phyloP scores from a whole-genome alignment of 2,888 invertebrate species.

The Monopis laevigella region DNA sequence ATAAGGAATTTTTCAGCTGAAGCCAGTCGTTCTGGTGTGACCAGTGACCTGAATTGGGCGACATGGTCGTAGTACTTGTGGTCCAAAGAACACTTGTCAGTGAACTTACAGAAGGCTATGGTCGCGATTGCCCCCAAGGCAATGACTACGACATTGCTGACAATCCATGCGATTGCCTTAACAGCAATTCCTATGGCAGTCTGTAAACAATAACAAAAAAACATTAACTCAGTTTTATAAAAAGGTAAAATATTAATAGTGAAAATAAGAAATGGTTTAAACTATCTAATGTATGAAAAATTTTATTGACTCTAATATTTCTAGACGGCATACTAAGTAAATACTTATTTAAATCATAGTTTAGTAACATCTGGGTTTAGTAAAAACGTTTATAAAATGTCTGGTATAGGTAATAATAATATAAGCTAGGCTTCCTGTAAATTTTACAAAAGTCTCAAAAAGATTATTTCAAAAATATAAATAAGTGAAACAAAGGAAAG shows the following conservation, averaged over 20 bases:
- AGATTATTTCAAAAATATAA: not conserved
- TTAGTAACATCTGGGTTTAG: no score
- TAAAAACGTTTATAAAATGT: no score
- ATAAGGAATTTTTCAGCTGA: constrained; percentile 54
- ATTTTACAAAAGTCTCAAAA: not conserved
- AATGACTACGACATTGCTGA: constrained; percentile 26
- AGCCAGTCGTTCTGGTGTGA: constrained; percentile 60
- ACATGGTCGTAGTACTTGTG: constrained; percentile 24
- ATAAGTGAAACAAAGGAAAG: no score
- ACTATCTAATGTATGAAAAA: no score
- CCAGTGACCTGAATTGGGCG: constrained; percentile 41
- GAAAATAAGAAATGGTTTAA: no score
- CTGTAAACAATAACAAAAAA: constrained; percentile 21
- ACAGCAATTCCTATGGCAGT: constrained; percentile 25
- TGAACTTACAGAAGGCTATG: constrained; percentile 30
- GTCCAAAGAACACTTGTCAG: constrained; percentile 25
- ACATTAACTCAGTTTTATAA: no score
- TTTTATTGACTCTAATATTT: no score
- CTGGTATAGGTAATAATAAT: no score
- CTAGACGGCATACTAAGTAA: no score
- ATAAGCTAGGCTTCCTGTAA: no score
- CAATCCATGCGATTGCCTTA: constrained; percentile 27
- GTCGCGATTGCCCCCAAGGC: constrained; percentile 25
- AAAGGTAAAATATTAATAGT: no score
- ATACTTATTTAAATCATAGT: no score